Evolutionary conservation across 2,888 invertebrate species (phyloP).

Genomic region (Apocheima hispidaria): DNA sequence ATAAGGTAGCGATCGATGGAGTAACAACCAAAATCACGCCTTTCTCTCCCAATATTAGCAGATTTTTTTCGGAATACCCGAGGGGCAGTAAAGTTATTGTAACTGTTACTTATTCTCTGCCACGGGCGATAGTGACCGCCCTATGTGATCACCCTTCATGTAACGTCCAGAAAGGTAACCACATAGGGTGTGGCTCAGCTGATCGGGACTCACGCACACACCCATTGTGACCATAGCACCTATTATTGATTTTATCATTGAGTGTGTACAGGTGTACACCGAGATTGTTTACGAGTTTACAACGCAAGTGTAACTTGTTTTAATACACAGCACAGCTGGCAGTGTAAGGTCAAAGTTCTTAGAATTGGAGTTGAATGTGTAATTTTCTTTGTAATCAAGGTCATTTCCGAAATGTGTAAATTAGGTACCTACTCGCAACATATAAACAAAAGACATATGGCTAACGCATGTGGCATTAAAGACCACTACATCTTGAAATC

Average conservation of each 20-base stretch:
- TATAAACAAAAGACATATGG: too few species aligned
- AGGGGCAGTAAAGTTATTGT: background rate
- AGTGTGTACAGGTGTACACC: slow-evolving; percentile 28
- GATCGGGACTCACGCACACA: slow-evolving; percentile 19
- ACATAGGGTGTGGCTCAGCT: slow-evolving; percentile 27
- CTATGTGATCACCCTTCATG: slow-evolving; percentile 28
- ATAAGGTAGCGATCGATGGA: background rate
- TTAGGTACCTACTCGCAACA: too few species aligned
- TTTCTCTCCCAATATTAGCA: slow-evolving; percentile 5
- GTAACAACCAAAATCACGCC: slow-evolving; percentile 11
- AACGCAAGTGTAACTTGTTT: background rate
- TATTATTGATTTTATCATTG: slow-evolving; percentile 24
- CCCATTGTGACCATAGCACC: background rate
- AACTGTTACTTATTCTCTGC: background rate
- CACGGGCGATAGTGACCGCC: slow-evolving; percentile 5
- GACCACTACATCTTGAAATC: too few species aligned
- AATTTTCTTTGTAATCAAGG: slow-evolving; percentile 31
- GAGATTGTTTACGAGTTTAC: slow-evolving; percentile 16
- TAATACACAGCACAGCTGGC: slow-evolving; percentile 8
- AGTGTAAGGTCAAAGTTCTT: slow-evolving; percentile 27
- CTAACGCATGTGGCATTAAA: too few species aligned
- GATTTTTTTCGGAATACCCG: background rate
- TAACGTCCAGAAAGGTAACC: slow-evolving; percentile 8
- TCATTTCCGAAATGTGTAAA: slow-evolving; percentile 17
- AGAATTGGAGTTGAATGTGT: background rate